Evolutionary conservation across 1,140 invertebrate species (phyloP), one percentile per base, ranked within the genome.

Genomic region (Scaptomyza pallida): DNA sequence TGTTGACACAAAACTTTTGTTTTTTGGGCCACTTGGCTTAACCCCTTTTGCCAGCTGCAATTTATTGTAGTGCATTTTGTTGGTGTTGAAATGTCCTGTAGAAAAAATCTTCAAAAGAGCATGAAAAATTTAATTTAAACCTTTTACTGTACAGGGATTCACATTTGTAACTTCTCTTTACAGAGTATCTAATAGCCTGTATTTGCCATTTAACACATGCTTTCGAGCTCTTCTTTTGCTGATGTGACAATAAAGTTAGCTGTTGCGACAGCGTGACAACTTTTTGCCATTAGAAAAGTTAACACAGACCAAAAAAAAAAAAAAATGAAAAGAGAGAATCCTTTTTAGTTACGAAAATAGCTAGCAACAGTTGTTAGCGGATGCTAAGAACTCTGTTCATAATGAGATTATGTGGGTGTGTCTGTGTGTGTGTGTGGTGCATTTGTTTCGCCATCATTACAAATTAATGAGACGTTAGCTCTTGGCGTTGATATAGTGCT

Each of bases 161-260:
- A 30, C 1, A 2, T 30, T 1, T 10, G 2, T 40, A 4, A 6
- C 2, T 10, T 54, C 8, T 16, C 19, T 26, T n/a, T 9, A 23
- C 0, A 19, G 50, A 10, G 33, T 37, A 52, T 52, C 33, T 8
- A 2, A 2, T 3, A 35, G n/a, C 19, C 23, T 33, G 19, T 4
- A 9, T n/a, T 6, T 10, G 2, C 5, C 10, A 1, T 6, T 2
- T 0, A 4, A n/a, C 2, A 5, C n/a, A 13, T 8, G 44, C 48
- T 51, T 59, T 40, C 45, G 44, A 59, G 35, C 37, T 48, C 56
- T 19, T 26, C 26, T 63, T 43, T 67, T 47, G 37, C 30, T 41
- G 35, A 67, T 75, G 72, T 76, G 76, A 79, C 80, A 85, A 80
- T 80, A 61, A 73, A 69, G 76, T 80, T 80, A 76, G 60, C 47